Conservation (phyloP, 2,888 invertebrate species). For the Oxystoma pomonae region DNA sequence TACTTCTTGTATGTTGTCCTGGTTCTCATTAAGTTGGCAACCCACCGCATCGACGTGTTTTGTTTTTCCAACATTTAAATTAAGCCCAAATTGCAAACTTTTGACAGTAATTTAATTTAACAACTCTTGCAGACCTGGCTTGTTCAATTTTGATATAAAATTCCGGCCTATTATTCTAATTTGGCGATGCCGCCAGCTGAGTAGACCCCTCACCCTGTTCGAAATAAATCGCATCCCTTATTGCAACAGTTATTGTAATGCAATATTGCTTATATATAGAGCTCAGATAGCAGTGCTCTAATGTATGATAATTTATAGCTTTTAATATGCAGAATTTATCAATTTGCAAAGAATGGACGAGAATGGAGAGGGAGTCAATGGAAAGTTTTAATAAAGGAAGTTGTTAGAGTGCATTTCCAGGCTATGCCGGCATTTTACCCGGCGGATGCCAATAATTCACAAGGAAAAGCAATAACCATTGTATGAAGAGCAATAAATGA, state of each 20-base stretch:
- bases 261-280: slow-evolving; percentile 41
- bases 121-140: too few species aligned
- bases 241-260: slow-evolving; percentile 37
- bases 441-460: background rate
- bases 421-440: background rate
- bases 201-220: slow-evolving; percentile 22
- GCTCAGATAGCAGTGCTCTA: slow-evolving; percentile 18
- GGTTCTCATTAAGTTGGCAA: too few species aligned
- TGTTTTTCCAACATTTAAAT: background rate
- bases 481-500: background rate
- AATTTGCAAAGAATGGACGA: slow-evolving; percentile 21
- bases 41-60: background rate
- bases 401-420: background rate
- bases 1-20: too few species aligned
- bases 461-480: background rate
- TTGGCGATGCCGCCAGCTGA: slow-evolving; percentile 10
- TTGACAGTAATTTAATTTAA: too few species aligned
- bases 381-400: slow-evolving; percentile 15
- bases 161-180: background rate
- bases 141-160: too few species aligned
- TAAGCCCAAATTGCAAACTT: too few species aligned
- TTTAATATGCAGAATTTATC: slow-evolving; percentile 28
- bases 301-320: slow-evolving; percentile 25
- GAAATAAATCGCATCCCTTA: slow-evolving; percentile 22
- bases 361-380: slow-evolving; percentile 11